Conservation (phyloP, 1,140 invertebrate species). For the Diabrotica undecimpunctata region DNA sequence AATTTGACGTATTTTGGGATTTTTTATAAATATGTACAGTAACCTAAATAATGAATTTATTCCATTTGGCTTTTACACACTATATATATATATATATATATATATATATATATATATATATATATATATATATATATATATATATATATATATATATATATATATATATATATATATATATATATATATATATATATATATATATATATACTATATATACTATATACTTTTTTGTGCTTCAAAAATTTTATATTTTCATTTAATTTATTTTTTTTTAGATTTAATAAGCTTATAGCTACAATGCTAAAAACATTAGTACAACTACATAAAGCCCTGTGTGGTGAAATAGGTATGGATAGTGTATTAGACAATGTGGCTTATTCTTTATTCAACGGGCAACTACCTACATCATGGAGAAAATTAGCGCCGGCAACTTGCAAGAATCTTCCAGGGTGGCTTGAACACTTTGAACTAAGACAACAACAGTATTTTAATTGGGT, state of each 20-base stretch:
- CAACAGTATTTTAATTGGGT: constrained; percentile 76
- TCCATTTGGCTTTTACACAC: too few relatives aligned
- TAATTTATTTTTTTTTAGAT: constrained; percentile 42
- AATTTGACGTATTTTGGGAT: too few relatives aligned
- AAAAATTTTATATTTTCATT: not conserved
- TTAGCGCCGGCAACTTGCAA: constrained; percentile 83
- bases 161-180: too few relatives aligned
- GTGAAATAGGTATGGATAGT: constrained; percentile 87
- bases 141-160: too few relatives aligned
- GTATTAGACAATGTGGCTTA: constrained; percentile 76
- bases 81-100: too few relatives aligned
- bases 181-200: too few relatives aligned
- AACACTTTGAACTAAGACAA: constrained; percentile 71
- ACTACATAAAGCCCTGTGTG: constrained; percentile 69
- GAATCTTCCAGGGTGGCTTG: constrained; percentile 80
- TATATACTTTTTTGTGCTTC: too few relatives aligned
- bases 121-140: too few relatives aligned
- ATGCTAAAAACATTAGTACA: constrained; percentile 70
- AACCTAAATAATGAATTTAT: too few relatives aligned
- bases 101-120: too few relatives aligned
- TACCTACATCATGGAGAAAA: constrained; percentile 77
- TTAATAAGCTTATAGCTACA: constrained; percentile 72
- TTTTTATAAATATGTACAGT: too few relatives aligned
- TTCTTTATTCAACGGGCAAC: constrained; percentile 76
- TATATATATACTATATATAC: too few relatives aligned